phyloP scores from a whole-genome alignment of 2,797 vertebrate species.

The Alca torda region DNA sequence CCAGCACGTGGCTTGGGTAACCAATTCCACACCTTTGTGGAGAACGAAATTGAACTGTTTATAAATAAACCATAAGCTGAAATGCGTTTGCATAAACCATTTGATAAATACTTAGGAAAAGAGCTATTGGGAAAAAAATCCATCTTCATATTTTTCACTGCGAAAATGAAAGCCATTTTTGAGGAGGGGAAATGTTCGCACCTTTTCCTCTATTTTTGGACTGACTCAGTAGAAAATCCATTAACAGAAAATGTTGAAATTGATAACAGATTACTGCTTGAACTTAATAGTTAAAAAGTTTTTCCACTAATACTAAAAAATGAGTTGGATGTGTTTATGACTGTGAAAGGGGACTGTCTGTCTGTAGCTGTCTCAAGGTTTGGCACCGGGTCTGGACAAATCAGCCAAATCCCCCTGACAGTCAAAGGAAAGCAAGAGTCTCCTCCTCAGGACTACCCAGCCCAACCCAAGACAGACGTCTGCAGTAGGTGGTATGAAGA shows the following conservation, averaged over 20 bases:
- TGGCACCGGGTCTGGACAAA: neutral
- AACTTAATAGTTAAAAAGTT: neutral
- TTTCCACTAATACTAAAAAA: neutral
- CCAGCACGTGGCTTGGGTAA: neutral
- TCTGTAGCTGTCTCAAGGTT: neutral
- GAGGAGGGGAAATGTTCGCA: neutral
- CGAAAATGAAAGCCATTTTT: neutral
- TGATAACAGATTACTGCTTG: neutral
- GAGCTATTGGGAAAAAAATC: neutral
- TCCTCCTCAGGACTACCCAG: neutral
- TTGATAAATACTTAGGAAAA: slow-evolving; percentile 32
- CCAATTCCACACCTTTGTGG: slow-evolving; percentile 35
- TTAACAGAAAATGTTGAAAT: neutral
- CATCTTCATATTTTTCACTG: neutral
- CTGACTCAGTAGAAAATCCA: neutral
- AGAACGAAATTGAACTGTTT: slow-evolving; percentile 36
- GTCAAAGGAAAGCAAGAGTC: neutral
- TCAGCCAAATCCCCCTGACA: neutral
- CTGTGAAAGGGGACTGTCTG: neutral
- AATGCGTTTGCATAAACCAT: slow-evolving; percentile 39
- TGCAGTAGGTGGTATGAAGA: neutral
- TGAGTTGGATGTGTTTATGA: neutral
- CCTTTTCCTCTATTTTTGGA: neutral
- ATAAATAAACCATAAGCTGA: slow-evolving; percentile 62
- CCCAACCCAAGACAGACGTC: neutral